A percentile compares a stretch with the other conserved stretches of the same genome.
Evolutionary conservation across 2,888 invertebrate species (phyloP).

Genomic region (Drosophila pegasa): DNA sequence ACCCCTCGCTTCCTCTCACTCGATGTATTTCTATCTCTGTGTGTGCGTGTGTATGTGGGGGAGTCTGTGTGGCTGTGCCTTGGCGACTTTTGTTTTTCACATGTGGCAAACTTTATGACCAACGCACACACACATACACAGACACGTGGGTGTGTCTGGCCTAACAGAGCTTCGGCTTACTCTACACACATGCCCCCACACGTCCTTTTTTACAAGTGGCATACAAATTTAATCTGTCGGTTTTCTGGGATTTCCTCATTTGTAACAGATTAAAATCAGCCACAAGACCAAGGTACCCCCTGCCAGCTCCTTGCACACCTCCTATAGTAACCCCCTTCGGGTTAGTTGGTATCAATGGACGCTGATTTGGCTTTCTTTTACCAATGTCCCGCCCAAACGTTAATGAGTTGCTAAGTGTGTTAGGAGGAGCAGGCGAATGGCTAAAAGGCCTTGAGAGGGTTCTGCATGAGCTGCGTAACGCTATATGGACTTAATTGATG

Average conservation of each 20-base stretch:
- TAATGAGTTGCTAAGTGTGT: slow-evolving; percentile 69
- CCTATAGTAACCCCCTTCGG: not conserved
- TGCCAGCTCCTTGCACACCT: too few relatives aligned
- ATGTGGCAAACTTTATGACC: slow-evolving; percentile 50
- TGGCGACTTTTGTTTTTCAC: slow-evolving; percentile 53
- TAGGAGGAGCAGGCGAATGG: slow-evolving; percentile 2
- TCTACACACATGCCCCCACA: slow-evolving; percentile 41
- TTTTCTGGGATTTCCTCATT: slow-evolving; percentile 73
- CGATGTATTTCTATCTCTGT: slow-evolving; percentile 9
- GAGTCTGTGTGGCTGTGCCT: slow-evolving; percentile 16
- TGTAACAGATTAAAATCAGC: slow-evolving; percentile 68
- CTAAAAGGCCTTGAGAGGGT: not conserved
- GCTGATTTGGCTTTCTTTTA: slow-evolving; percentile 39
- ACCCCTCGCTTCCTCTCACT: not conserved
- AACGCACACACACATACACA: slow-evolving; percentile 24
- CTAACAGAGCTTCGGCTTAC: slow-evolving; percentile 31
- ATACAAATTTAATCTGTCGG: slow-evolving; percentile 75
- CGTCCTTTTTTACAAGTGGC: slow-evolving; percentile 61
- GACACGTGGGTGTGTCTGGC: not conserved
- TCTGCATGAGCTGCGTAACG: slow-evolving; percentile 7
- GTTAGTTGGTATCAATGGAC: slow-evolving; percentile 52
- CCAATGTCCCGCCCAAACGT: slow-evolving; percentile 37
- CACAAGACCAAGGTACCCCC: not conserved
- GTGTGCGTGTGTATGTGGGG: slow-evolving; percentile 1
- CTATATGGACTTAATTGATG: slow-evolving; percentile 26